Evolutionary conservation across 2,888 invertebrate species (phyloP).

Genomic region (Catocala nupta): DNA sequence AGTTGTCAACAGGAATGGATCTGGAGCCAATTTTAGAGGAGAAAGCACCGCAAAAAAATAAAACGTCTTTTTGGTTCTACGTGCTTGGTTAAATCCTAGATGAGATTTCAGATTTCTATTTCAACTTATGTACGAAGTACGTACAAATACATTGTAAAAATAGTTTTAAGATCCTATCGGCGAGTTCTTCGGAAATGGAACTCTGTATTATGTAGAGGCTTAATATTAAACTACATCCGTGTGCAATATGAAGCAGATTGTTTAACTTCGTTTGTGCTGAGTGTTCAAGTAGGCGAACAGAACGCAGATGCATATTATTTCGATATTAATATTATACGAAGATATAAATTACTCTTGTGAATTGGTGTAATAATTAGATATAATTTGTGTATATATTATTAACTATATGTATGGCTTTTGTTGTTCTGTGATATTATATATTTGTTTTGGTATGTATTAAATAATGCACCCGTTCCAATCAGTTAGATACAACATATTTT

Average conservation of each 20-base stretch:
- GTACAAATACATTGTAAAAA: slow-evolving; percentile 20
- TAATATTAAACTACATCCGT: not conserved
- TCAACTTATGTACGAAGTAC: slow-evolving; percentile 19
- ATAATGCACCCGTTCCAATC: too few species aligned
- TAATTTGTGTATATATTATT: too few species aligned
- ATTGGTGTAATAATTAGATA: too few species aligned
- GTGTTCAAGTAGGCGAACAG: not conserved
- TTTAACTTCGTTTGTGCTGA: not conserved
- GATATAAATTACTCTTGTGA: too few species aligned
- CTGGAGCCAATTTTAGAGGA: slow-evolving; percentile 84
- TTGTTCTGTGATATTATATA: too few species aligned
- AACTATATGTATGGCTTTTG: too few species aligned
- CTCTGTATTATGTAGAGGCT: slow-evolving; percentile 14
- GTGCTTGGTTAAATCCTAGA: slow-evolving; percentile 61
- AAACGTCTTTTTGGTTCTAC: slow-evolving; percentile 73
- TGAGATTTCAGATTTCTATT: slow-evolving; percentile 50
- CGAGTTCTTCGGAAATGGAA: slow-evolving; percentile 28
- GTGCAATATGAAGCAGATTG: slow-evolving; percentile 5
- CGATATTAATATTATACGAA: too few species aligned
- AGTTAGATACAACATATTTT: too few species aligned
- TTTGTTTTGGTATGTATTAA: too few species aligned
- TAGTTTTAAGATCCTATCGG: slow-evolving; percentile 31
- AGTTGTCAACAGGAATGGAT: slow-evolving; percentile 87
- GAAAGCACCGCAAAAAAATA: slow-evolving; percentile 73
- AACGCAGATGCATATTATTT: too few species aligned